Conservation (phyloP, 2,888 invertebrate genomes). For the Entomobrya multifasciata region DNA sequence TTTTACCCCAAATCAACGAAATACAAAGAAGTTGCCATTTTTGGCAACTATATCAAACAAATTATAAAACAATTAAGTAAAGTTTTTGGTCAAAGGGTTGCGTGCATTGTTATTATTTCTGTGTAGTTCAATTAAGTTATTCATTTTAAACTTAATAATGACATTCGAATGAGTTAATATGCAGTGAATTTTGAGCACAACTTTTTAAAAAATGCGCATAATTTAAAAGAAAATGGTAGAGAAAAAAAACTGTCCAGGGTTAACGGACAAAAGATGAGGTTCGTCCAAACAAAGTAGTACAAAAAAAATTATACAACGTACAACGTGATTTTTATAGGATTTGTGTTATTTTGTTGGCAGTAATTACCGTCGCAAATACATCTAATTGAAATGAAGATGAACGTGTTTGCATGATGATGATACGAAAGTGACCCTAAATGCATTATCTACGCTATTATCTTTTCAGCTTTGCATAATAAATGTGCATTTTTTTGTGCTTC, state of each 20-base stretch:
- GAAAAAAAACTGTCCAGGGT: not conserved
- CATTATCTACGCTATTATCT: too few relatives aligned
- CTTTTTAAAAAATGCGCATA: slow-evolving; percentile 39
- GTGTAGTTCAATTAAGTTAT: not conserved
- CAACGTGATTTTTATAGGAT: not conserved
- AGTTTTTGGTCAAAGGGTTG: not conserved
- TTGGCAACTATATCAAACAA: not conserved
- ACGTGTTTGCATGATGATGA: too few relatives aligned
- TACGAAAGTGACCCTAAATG: not conserved
- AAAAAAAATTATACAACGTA: not conserved
- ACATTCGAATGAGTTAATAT: slow-evolving; percentile 24
- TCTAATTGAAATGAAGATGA: slow-evolving; percentile 30
- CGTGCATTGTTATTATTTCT: not conserved
- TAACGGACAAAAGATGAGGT: not conserved
- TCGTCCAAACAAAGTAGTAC: not conserved
- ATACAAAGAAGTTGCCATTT: slow-evolving; percentile 11
- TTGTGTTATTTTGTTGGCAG: not conserved
- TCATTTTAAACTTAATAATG: slow-evolving; percentile 43
- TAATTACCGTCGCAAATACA: slow-evolving; percentile 20
- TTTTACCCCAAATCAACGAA: too few relatives aligned
- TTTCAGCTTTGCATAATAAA: too few relatives aligned
- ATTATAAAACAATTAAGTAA: slow-evolving; percentile 39
- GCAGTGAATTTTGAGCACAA: not conserved
- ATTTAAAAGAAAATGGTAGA: not conserved
- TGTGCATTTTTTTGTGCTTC: too few relatives aligned